Percentiles rank a stretch among this genome's conserved stretches.
Conservation (phyloP, 2,888 invertebrate species). For the Cacoxenus indagator region DNA sequence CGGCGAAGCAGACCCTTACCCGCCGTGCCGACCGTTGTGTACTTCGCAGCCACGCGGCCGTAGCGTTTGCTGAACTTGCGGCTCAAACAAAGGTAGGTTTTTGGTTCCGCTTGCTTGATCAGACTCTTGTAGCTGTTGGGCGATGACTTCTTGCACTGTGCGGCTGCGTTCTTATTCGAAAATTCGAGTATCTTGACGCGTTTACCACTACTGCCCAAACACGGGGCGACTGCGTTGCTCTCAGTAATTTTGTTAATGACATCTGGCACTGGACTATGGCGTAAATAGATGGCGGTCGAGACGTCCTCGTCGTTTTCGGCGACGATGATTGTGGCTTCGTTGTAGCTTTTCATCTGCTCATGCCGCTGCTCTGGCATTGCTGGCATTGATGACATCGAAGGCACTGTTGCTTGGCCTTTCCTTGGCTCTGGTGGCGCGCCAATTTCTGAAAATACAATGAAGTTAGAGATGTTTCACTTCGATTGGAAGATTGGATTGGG, state of each 20-base stretch:
- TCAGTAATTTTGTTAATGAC: neutral
- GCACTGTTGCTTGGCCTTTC: too few relatives aligned
- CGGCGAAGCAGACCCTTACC: conserved; percentile 52
- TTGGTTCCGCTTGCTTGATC: conserved; percentile 70
- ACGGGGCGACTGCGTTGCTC: neutral
- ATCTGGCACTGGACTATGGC: conserved; percentile 41
- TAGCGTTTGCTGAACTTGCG: conserved; percentile 63
- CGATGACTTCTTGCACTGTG: conserved; percentile 62
- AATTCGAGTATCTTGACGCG: conserved; percentile 66
- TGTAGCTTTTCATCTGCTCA: too few relatives aligned
- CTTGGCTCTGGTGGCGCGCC: too few relatives aligned
- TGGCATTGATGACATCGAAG: too few relatives aligned
- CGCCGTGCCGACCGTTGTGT: conserved; percentile 40
- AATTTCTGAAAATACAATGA: too few relatives aligned
- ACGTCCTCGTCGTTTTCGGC: too few relatives aligned
- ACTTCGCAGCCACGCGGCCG: conserved; percentile 56
- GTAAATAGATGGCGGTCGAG: conserved; percentile 46
- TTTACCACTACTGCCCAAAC: conserved; percentile 24
- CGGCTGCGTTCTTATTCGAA: conserved; percentile 22
- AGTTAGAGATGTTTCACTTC: too few relatives aligned
- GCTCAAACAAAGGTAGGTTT: conserved; percentile 67
- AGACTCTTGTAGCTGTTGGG: conserved; percentile 70
- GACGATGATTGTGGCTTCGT: too few relatives aligned
- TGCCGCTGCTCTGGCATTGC: too few relatives aligned
- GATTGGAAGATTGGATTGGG: too few relatives aligned